phyloP scores from a whole-genome alignment of 2,888 invertebrate species.

The Monopis laevigella region DNA sequence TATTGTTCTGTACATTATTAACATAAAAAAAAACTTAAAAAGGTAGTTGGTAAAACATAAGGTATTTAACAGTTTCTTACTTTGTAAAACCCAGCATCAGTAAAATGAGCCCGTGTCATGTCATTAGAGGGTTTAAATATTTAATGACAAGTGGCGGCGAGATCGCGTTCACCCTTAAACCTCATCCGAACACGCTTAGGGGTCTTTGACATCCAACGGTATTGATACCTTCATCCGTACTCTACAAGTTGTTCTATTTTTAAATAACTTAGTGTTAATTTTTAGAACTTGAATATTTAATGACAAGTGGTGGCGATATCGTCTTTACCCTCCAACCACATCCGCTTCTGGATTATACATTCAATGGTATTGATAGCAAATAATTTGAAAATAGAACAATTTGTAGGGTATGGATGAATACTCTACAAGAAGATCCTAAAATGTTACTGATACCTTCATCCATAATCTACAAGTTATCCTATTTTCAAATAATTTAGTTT shows the following conservation, averaged over 20 bases:
- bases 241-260: slow-evolving; percentile 13
- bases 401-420: too few species aligned
- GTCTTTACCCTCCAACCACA: slow-evolving; percentile 21
- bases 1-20: too few species aligned
- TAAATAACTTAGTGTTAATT: too few species aligned
- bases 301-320: slow-evolving; percentile 41
- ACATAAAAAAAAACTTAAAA: too few species aligned
- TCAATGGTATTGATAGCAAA: not conserved
- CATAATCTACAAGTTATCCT: slow-evolving; percentile 11
- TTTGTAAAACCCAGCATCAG: too few species aligned
- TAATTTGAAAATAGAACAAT: too few species aligned
- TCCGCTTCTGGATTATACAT: slow-evolving; percentile 26
- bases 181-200: slow-evolving; percentile 23
- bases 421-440: too few species aligned
- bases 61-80: too few species aligned
- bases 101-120: slow-evolving; percentile 42
- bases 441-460: slow-evolving; percentile 9
- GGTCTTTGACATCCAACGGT: not conserved
- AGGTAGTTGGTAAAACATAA: too few species aligned
- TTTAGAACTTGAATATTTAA: slow-evolving; percentile 61
- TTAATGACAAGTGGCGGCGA: slow-evolving; percentile 47
- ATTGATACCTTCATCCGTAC: slow-evolving; percentile 9
- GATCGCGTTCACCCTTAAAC: slow-evolving; percentile 26
- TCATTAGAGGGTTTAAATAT: slow-evolving; percentile 62
- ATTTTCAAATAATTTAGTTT: too few species aligned